Evolutionary conservation across 2,888 invertebrate genomes (phyloP).

Genomic region (Octonoba sinensis): DNA sequence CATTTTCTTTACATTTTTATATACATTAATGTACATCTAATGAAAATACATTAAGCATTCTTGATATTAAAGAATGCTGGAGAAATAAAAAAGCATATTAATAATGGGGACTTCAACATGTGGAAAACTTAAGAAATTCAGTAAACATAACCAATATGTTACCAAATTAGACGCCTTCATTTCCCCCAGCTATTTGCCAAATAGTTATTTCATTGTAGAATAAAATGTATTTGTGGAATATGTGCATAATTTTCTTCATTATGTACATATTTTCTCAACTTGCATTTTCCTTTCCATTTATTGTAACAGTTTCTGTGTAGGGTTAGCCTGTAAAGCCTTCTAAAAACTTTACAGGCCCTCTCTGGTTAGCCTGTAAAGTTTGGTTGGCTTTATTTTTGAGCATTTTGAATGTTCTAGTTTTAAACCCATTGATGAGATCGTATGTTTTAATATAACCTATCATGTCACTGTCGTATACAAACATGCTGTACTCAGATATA

Average conservation of each 20-base stretch:
- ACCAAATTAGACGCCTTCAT: neutral
- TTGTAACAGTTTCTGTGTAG: neutral
- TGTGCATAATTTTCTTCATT: neutral
- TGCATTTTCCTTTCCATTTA: neutral
- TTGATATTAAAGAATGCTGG: conserved; percentile 4
- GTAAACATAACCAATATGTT: conserved; percentile 10
- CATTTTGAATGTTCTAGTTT: too few species aligned
- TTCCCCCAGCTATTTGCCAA: too few species aligned
- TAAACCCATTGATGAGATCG: neutral
- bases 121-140: conserved; percentile 7
- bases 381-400: neutral
- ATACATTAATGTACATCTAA: too few species aligned
- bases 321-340: too few species aligned
- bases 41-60: too few species aligned
- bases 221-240: too few species aligned
- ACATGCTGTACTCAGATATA: neutral
- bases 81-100: conserved; percentile 6
- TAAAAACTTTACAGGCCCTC: too few species aligned
- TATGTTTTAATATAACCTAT: neutral
- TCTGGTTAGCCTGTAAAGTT: neutral
- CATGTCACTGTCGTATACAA: neutral
- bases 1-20: too few species aligned
- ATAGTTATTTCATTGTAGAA: too few species aligned
- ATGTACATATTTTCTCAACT: neutral
- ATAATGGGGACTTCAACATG: neutral